Conservation (phyloP, 2,888 invertebrate species). For the Agonopterix heracliana region DNA sequence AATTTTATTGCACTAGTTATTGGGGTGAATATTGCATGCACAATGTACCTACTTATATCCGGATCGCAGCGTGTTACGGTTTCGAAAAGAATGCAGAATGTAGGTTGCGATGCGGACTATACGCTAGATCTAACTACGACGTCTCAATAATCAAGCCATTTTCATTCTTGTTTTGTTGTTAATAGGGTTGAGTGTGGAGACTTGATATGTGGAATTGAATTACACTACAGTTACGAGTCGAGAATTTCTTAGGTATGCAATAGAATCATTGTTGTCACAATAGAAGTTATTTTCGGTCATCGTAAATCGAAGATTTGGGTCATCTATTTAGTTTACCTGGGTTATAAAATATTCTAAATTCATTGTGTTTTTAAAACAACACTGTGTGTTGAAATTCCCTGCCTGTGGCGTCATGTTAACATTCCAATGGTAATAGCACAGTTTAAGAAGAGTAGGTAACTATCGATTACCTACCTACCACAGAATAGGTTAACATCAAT, state of each 20-base stretch:
- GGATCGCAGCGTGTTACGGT: constrained; percentile 74
- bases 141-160: too few relatives aligned
- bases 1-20: constrained; percentile 53
- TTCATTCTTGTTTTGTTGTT: neutral
- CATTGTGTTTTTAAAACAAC: too few relatives aligned
- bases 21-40: constrained; percentile 60
- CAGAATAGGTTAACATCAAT: too few relatives aligned
- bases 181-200: too few relatives aligned
- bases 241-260: constrained; percentile 59
- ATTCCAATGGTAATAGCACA: too few relatives aligned
- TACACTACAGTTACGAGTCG: constrained; percentile 57
- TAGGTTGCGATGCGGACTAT: constrained; percentile 66
- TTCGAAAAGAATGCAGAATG: constrained; percentile 75
- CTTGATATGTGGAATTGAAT: too few relatives aligned
- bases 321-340: constrained; percentile 8
- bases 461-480: too few relatives aligned
- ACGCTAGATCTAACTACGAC: neutral
- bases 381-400: too few relatives aligned
- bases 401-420: too few relatives aligned
- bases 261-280: constrained; percentile 52
- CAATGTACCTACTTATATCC: constrained; percentile 42
- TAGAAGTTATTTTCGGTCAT: constrained; percentile 34
- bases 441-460: too few relatives aligned
- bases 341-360: neutral
- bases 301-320: constrained; percentile 29